A percentile compares a stretch with the other conserved stretches of the same genome.
These are phyloP conservation scores for Himalopsyche tibetana DNA, from an alignment of 2,888 invertebrate species.

Conservation along the genomic window DNA sequence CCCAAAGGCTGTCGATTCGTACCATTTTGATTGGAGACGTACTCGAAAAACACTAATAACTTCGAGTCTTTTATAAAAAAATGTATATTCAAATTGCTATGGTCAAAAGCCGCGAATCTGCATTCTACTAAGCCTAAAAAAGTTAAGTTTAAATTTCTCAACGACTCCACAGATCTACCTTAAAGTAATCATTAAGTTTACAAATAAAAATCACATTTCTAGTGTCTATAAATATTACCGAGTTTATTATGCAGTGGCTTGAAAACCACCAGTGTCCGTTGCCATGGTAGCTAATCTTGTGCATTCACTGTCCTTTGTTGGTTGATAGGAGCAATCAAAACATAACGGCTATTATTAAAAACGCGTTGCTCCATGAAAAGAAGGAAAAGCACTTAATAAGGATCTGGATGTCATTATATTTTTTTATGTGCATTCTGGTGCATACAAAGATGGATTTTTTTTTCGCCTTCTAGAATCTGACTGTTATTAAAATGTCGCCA, in stretches of 20 bases:
- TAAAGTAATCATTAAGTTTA: too few species aligned
- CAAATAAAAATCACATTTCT: too few species aligned
- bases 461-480: background rate
- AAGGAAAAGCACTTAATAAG: slow-evolving; percentile 32
- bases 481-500: background rate
- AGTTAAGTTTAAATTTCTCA: too few species aligned
- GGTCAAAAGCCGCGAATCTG: too few species aligned
- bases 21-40: too few species aligned
- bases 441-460: background rate
- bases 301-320: background rate
- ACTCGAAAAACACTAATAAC: too few species aligned
- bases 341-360: background rate
- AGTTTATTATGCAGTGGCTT: background rate
- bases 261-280: background rate
- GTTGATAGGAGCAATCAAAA: slow-evolving; percentile 28
- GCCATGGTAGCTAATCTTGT: background rate
- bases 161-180: too few species aligned
- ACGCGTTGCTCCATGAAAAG: slow-evolving; percentile 19
- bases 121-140: too few species aligned
- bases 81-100: too few species aligned
- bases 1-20: too few species aligned
- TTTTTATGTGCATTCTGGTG: slow-evolving; percentile 15
- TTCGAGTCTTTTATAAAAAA: too few species aligned
- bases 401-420: background rate
- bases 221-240: too few species aligned